phyloP scores from a whole-genome alignment of 2,888 invertebrate species.

The Protophormia terraenovae region DNA sequence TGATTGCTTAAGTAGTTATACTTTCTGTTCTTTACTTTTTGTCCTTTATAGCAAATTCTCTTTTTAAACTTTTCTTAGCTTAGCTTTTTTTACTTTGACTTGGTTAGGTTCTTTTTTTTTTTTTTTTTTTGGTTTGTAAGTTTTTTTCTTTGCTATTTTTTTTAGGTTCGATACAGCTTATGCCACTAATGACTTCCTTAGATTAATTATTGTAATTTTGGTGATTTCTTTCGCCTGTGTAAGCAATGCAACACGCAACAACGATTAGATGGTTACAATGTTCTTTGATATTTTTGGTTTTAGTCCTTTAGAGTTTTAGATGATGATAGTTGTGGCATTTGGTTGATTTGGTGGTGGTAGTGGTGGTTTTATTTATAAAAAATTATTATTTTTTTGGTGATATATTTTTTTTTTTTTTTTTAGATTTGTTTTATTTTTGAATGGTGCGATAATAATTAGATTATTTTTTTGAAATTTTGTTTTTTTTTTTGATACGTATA shows the following conservation, averaged over 20 bases:
- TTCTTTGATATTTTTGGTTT: conserved; percentile 69
- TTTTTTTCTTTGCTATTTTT: conserved; percentile 35
- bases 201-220: conserved; percentile 69
- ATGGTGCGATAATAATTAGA: conserved; percentile 69
- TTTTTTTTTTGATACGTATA: conserved; percentile 72
- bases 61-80: neutral
- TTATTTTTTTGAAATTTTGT: conserved; percentile 68
- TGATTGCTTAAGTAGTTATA: neutral
- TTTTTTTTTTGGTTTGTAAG: conserved; percentile 60
- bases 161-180: conserved; percentile 24
- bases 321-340: conserved; percentile 69
- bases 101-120: neutral
- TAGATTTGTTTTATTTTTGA: conserved; percentile 64
- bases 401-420: conserved; percentile 69
- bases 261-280: conserved; percentile 70
- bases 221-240: conserved; percentile 71
- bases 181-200: conserved; percentile 63
- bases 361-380: conserved; percentile 73
- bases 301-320: conserved; percentile 70
- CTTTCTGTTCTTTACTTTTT: neutral
- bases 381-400: conserved; percentile 48
- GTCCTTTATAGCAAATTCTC: neutral
- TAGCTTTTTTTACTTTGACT: neutral
- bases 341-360: conserved; percentile 66
- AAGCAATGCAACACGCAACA: conserved; percentile 74